Percentiles rank a stretch among this genome's conserved stretches.
These are phyloP conservation scores for Pempheris klunzingeri DNA, from an alignment of 2,797 vertebrate species.

Conservation along the genomic window DNA sequence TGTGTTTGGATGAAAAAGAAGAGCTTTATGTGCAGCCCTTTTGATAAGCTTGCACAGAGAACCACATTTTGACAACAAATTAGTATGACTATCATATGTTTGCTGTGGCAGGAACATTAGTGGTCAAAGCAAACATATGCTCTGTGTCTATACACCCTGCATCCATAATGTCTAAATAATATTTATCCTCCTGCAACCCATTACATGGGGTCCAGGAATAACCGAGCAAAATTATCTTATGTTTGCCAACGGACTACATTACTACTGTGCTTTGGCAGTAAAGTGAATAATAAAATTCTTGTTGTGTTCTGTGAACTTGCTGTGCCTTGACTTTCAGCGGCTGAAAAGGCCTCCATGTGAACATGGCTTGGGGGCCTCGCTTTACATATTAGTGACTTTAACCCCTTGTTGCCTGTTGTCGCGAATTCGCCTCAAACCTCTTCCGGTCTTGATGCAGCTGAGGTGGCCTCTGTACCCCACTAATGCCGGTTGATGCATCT, in stretches of 20 bases:
- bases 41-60: not conserved
- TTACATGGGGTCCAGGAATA: too few relatives aligned
- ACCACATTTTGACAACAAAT: not conserved
- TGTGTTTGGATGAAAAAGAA: not conserved
- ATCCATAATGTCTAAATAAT: not conserved
- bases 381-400: constrained; percentile 10
- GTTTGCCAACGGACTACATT: too few relatives aligned
- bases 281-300: constrained; percentile 12
- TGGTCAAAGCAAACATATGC: not conserved
- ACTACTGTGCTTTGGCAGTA: too few relatives aligned
- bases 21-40: not conserved
- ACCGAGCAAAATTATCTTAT: too few relatives aligned
- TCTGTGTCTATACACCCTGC: too few relatives aligned
- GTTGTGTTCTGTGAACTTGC: constrained; percentile 5
- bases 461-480: too few relatives aligned
- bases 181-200: too few relatives aligned
- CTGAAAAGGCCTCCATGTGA: constrained; percentile 12
- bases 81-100: not conserved
- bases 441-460: too few relatives aligned
- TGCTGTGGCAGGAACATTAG: not conserved
- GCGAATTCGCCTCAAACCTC: too few relatives aligned
- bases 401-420: too few relatives aligned
- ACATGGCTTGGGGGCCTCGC: not conserved
- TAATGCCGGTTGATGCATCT: too few relatives aligned
- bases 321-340: constrained; percentile 1